Percentiles rank a stretch among this genome's conserved stretches.
Evolutionary conservation across 2,113 vertebrate genomes (phyloP).

Genomic region (Micronycteris hirsuta): DNA sequence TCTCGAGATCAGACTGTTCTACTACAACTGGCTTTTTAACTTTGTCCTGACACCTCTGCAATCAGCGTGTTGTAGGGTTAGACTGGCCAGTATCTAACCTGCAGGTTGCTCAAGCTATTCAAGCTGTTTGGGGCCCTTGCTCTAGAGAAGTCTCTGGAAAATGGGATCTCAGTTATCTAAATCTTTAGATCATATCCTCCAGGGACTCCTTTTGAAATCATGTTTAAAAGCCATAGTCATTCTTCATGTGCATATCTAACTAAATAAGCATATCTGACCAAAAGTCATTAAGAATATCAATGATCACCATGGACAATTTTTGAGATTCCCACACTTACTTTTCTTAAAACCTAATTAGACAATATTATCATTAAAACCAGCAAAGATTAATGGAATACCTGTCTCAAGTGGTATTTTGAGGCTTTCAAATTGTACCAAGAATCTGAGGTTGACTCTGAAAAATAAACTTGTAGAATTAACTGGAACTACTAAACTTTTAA

Average conservation of each 20-base stretch:
- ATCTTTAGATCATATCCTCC: background rate
- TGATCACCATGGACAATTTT: background rate
- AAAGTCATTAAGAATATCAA: background rate
- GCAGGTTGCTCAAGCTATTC: background rate
- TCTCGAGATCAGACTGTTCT: background rate
- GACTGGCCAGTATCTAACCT: background rate
- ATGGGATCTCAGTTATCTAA: background rate
- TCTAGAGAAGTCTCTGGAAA: background rate
- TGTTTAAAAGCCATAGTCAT: background rate
- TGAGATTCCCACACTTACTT: background rate
- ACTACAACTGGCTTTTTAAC: background rate
- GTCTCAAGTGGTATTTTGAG: background rate
- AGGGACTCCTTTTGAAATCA: background rate
- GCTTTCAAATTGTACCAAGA: background rate
- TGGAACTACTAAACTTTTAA: background rate
- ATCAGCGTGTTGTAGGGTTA: background rate
- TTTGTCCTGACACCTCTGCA: background rate
- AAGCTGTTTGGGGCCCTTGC: background rate
- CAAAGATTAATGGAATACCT: background rate
- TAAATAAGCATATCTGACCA: background rate
- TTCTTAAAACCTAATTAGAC: background rate
- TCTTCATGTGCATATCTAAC: background rate
- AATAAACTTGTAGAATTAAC: background rate
- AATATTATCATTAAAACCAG: background rate
- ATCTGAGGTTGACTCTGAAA: background rate